Base-by-base conservation (phyloP, 2,888 invertebrate species). In the Chirona hameri region DNA sequence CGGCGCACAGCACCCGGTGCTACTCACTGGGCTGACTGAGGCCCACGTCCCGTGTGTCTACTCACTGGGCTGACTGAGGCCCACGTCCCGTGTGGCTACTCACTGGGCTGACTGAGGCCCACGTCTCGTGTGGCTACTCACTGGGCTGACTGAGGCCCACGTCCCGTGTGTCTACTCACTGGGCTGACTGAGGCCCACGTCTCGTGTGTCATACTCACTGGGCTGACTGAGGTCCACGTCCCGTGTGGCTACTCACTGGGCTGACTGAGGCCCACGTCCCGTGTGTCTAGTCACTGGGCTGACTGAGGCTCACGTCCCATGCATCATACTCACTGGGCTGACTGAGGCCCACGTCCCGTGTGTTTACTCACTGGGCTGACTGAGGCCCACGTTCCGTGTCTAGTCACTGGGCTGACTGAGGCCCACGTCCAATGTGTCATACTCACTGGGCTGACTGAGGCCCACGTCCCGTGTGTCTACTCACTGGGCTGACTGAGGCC, bases 71-170 rank as follows among this genome's bases (percentile, higher is more conserved):
- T 76, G 82, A 18, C 84, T 83, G 10, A 84, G 84, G 27, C 84
- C 84, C 27, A 84, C 82, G 69, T 85, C 84, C 24, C 84, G 76
- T 15, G 84, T 84, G 18, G 84, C 82, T 31, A 85, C 57, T 81
- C 31, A 72, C 65, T 72, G 55, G 65, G 39, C 46, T 76, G 82
- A 18, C 84, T 83, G 10, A 84, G 84, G 27, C 84, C 84, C 27
- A 84, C 82, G 69, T 85, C 84, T n/a, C 84, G 76, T 15, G 84
- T 84, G 18, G 84, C 82, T 31, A 85, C 57, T 81, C 31, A 72
- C 65, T 72, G 55, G 65, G 39, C 46, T 76, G 82, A 18, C 84
- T 83, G 10, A 84, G 84, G 27, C 84, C 84, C 27, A 84, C 82
- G 69, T 85, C 84, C 24, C 84, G 76, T 15, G 84, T 84, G 18